These are phyloP conservation scores for Cabera pusaria DNA, from an alignment of 2,888 invertebrate species.

Conservation along the genomic window DNA sequence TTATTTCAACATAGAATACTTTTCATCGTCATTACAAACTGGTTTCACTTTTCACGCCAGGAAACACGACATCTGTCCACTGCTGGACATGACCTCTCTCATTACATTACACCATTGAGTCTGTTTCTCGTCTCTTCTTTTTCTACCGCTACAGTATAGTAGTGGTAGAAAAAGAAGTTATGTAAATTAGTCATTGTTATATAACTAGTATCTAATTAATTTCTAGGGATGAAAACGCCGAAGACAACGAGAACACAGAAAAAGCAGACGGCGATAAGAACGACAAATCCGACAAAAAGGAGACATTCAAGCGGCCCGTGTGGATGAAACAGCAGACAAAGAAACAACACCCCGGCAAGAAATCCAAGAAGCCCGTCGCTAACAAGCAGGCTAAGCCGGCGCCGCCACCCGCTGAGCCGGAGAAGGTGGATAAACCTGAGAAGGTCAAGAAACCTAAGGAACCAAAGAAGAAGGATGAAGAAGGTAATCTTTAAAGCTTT, in stretches of 20 bases:
- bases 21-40: too few species aligned
- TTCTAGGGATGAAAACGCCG: slow-evolving; percentile 84
- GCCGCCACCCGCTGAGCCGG: slow-evolving; percentile 43
- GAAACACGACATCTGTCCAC: too few species aligned
- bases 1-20: too few species aligned
- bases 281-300: slow-evolving; percentile 77
- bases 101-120: too few species aligned
- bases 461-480: slow-evolving; percentile 69
- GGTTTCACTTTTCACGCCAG: too few species aligned
- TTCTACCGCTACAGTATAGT: too few species aligned
- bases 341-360: slow-evolving; percentile 53
- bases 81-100: too few species aligned
- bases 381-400: slow-evolving; percentile 49
- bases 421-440: slow-evolving; percentile 54
- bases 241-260: slow-evolving; percentile 74
- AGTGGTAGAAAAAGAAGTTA: too few species aligned
- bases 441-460: slow-evolving; percentile 63
- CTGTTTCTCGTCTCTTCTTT: too few species aligned
- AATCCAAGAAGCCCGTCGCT: slow-evolving; percentile 48
- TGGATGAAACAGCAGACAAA: slow-evolving; percentile 59
- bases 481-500: too few species aligned
- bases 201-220: too few species aligned
- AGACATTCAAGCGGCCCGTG: slow-evolving; percentile 86
- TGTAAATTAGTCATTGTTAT: too few species aligned
- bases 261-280: slow-evolving; percentile 71